phyloP scores from a whole-genome alignment of 1,140 invertebrate species.

The Reticulitermes speratus region DNA sequence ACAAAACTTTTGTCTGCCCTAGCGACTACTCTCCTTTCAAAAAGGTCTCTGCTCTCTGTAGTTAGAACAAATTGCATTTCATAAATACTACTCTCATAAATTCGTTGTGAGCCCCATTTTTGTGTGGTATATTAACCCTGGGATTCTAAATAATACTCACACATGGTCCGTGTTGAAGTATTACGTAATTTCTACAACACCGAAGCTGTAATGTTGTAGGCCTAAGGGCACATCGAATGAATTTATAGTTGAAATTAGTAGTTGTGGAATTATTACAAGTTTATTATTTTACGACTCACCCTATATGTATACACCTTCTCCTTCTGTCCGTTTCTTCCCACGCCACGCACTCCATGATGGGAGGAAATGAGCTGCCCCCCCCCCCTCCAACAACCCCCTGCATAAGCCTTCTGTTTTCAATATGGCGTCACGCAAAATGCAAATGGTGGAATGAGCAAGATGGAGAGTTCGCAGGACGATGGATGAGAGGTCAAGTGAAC shows the following conservation, averaged over 20 bases:
- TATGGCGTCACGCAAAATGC: conserved; percentile 13
- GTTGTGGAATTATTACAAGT: not conserved
- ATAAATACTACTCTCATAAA: too few relatives aligned
- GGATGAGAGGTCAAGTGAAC: not conserved
- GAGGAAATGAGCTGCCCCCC: not conserved
- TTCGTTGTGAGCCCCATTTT: too few relatives aligned
- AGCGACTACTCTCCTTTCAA: too few relatives aligned
- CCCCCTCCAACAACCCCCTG: not conserved
- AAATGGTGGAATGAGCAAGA: conserved; percentile 11
- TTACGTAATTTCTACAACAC: too few relatives aligned
- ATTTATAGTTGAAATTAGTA: not conserved
- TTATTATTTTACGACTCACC: not conserved
- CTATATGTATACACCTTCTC: not conserved
- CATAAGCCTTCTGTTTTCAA: conserved; percentile 12
- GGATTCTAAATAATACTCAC: too few relatives aligned
- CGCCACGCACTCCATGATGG: conserved; percentile 1
- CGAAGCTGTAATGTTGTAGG: too few relatives aligned
- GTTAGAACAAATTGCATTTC: too few relatives aligned
- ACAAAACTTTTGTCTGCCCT: too few relatives aligned
- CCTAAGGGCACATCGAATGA: not conserved
- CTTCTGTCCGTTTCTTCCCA: not conserved
- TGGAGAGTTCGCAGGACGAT: not conserved
- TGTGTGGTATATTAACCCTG: too few relatives aligned
- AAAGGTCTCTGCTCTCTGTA: too few relatives aligned
- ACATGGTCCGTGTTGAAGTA: too few relatives aligned